These are phyloP conservation scores for Ligdia adustata DNA, from an alignment of 2,888 invertebrate species.

Conservation along the genomic window DNA sequence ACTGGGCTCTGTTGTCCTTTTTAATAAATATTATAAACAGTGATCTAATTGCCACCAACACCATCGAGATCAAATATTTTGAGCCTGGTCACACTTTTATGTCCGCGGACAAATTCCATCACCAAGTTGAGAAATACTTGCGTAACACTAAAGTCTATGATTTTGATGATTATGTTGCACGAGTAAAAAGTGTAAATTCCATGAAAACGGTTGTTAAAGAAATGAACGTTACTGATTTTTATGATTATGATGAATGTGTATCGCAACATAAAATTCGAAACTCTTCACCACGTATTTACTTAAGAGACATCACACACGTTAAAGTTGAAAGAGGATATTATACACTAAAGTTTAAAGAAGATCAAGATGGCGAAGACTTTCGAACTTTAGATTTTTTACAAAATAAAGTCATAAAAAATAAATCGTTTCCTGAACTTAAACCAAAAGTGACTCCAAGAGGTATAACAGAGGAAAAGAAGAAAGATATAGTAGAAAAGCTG, in stretches of 20 bases:
- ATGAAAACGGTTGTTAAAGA: background rate
- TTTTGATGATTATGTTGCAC: constrained; percentile 10
- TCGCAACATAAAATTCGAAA: background rate
- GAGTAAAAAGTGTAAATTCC: background rate
- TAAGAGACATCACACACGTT: background rate
- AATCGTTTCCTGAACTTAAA: background rate
- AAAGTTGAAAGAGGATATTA: background rate
- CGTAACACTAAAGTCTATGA: constrained; percentile 11
- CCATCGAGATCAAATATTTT: background rate
- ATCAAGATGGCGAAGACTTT: background rate
- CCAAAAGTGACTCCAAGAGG: background rate
- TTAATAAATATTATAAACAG: background rate
- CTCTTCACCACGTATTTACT: background rate
- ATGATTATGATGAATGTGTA: background rate
- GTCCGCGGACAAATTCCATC: constrained; percentile 19
- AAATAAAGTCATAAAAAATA: background rate
- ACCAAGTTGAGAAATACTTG: constrained; percentile 13
- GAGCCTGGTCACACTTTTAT: constrained; percentile 16
- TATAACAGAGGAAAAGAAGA: background rate
- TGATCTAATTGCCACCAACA: background rate
- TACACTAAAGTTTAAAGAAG: background rate
- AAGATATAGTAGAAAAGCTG: background rate
- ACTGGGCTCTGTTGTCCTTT: constrained; percentile 10
- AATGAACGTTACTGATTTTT: constrained; percentile 3
- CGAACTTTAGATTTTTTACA: background rate